Evolutionary conservation across 2,888 invertebrate species (phyloP).

Genomic region (Ormyrus thymus): DNA sequence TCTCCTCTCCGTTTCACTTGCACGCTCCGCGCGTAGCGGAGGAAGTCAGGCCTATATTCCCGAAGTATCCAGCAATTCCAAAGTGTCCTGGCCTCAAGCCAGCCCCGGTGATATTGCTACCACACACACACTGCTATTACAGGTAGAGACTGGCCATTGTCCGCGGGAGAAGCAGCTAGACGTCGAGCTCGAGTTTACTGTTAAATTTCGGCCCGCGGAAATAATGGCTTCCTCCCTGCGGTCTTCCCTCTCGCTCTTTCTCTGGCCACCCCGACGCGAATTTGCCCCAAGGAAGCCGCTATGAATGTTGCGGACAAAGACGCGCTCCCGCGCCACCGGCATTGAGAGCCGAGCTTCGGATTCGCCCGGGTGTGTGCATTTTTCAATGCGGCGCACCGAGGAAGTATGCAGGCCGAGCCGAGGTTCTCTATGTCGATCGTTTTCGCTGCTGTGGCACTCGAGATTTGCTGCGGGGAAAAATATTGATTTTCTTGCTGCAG

Average conservation of each 20-base stretch:
- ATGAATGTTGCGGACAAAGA: slow-evolving; percentile 11
- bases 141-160: slow-evolving; percentile 62
- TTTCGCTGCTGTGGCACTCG: too few species aligned
- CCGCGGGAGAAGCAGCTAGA: slow-evolving; percentile 61
- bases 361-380: background rate
- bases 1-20: background rate
- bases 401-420: too few species aligned
- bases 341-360: background rate
- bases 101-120: slow-evolving; percentile 65
- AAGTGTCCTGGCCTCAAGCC: slow-evolving; percentile 69
- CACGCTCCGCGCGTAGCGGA: too few species aligned
- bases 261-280: slow-evolving; percentile 1
- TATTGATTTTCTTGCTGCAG: too few species aligned
- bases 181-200: slow-evolving; percentile 36
- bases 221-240: slow-evolving; percentile 64
- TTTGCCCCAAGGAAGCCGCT: slow-evolving; percentile 7
- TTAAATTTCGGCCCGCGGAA: slow-evolving; percentile 66
- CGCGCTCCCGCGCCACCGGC: background rate
- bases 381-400: slow-evolving; percentile 10
- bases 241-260: slow-evolving; percentile 2
- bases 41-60: slow-evolving; percentile 49
- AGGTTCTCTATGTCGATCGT: too few species aligned
- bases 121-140: slow-evolving; percentile 3
- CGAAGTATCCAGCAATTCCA: slow-evolving; percentile 65
- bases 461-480: too few species aligned